phyloP scores from a whole-genome alignment of 2,113 vertebrate species.

The Hypanus sabinus region DNA sequence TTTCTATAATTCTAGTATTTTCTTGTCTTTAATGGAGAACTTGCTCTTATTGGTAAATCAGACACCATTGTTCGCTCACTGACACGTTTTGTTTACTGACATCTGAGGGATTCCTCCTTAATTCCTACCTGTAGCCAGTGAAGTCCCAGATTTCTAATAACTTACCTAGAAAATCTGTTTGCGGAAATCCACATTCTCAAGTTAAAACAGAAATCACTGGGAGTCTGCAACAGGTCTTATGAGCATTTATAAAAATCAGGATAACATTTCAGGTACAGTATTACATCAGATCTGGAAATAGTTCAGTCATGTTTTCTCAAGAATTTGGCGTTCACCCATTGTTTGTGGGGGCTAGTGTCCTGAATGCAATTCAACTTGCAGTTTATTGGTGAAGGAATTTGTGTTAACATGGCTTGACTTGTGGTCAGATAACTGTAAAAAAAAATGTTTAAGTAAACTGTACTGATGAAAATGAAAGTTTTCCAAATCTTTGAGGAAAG shows the following conservation, averaged over 20 bases:
- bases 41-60: neutral
- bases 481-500: neutral
- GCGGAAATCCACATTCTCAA: neutral
- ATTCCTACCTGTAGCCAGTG: neutral
- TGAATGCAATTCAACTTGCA: neutral
- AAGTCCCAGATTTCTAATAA: neutral
- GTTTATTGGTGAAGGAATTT: neutral
- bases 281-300: neutral
- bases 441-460: neutral
- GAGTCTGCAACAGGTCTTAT: neutral
- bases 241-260: neutral
- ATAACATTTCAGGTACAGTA: neutral
- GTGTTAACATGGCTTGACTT: neutral
- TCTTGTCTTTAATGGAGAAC: neutral
- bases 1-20: neutral
- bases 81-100: neutral
- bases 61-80: neutral
- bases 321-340: neutral
- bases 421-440: neutral
- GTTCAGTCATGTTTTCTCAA: neutral
- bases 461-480: neutral
- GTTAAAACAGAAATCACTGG: neutral
- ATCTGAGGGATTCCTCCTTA: neutral
- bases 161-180: neutral
- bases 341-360: neutral